phyloP scores from a whole-genome alignment of 2,113 vertebrate species.

The Notothenia coriiceps region DNA sequence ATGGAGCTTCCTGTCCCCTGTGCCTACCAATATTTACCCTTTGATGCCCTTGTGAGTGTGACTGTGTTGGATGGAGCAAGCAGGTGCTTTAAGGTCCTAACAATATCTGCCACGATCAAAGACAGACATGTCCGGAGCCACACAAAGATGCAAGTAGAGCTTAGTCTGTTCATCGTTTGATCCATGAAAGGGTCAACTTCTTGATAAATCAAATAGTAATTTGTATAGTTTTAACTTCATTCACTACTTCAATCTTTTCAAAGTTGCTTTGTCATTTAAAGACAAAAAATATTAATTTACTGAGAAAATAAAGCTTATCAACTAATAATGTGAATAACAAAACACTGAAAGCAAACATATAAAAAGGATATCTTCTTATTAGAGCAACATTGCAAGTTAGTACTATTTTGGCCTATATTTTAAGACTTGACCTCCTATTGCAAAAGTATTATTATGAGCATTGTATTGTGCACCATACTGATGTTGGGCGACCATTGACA shows the following conservation, averaged over 20 bases:
- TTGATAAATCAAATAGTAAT: not conserved
- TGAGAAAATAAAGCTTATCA: not conserved
- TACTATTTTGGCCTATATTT: not conserved
- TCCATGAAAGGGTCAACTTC: not conserved
- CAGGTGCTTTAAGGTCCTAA: conserved; percentile 15
- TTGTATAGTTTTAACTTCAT: not conserved
- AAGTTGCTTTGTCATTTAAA: not conserved
- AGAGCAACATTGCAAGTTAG: not conserved
- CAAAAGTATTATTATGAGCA: not conserved
- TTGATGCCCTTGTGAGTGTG: conserved; percentile 13
- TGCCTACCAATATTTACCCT: conserved; percentile 33
- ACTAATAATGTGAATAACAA: no score
- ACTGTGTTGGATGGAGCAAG: conserved; percentile 25
- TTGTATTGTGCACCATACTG: not conserved
- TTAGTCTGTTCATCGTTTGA: not conserved
- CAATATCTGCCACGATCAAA: not conserved
- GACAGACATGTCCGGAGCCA: not conserved
- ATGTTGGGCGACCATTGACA: no score
- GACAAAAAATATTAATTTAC: not conserved
- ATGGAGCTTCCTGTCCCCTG: conserved; percentile 54
- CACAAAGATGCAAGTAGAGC: not conserved
- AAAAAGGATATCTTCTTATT: not conserved
- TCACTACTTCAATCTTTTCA: not conserved
- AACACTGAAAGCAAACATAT: not conserved
- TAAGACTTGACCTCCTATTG: not conserved